Conservation (phyloP, 1,140 invertebrate species). For the Drosophila pseudoobscura region DNA sequence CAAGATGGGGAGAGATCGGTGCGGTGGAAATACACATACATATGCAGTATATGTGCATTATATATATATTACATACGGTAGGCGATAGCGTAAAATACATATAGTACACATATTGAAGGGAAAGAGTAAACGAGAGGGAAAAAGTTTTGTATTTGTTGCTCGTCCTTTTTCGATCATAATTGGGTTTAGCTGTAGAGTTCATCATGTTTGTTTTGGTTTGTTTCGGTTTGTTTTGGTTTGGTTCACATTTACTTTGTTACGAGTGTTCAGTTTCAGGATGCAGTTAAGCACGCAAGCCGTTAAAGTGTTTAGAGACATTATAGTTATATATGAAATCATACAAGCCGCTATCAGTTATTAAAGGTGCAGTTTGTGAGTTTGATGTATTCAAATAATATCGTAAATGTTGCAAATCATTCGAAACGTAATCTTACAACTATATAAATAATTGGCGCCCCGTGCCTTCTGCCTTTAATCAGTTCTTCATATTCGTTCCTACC, state of each 20-base stretch:
- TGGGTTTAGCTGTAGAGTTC: constrained; percentile 22
- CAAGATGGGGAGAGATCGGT: constrained; percentile 23
- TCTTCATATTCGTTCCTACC: background rate
- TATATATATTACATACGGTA: constrained; percentile 67
- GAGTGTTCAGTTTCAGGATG: constrained; percentile 53
- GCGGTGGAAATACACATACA: constrained; percentile 74
- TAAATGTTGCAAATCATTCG: constrained; percentile 32
- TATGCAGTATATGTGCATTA: constrained; percentile 70
- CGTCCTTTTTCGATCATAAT: constrained; percentile 32
- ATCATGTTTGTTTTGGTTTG: constrained; percentile 22
- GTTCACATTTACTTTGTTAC: constrained; percentile 51
- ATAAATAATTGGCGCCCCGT: background rate
- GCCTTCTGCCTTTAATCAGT: background rate
- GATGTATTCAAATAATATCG: constrained; percentile 36
- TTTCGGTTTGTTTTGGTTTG: constrained; percentile 27
- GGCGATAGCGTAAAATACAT: constrained; percentile 62
- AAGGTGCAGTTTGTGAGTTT: constrained; percentile 65
- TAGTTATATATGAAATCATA: constrained; percentile 24
- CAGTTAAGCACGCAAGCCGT: constrained; percentile 55
- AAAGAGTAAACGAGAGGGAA: constrained; percentile 73
- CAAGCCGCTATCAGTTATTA: constrained; percentile 41
- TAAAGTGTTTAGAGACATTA: constrained; percentile 30
- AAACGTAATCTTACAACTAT: constrained; percentile 18
- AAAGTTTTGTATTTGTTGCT: constrained; percentile 56
- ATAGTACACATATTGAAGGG: constrained; percentile 62